Evolutionary conservation across 2,113 vertebrate species (phyloP), one percentile per base, ranked within the genome.

Genomic region (Ochotona princeps): DNA sequence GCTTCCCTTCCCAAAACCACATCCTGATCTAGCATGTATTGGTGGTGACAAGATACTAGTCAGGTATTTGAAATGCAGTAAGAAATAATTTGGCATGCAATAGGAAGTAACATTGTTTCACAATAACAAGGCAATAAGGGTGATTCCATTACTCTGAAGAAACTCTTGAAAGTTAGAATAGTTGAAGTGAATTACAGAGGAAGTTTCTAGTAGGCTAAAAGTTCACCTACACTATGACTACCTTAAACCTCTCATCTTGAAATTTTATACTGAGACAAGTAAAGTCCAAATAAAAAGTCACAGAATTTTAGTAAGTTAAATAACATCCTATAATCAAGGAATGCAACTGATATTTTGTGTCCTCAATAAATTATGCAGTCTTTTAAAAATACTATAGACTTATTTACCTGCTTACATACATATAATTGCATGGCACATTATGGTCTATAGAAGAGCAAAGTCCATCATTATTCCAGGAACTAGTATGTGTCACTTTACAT

Each of bases 391-490:
- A 17, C 17, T 74, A 51, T 60, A 82, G 65, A 82, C 44, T 60
- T 78, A 21, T 28, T 21, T 51, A 38, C 47, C 49, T 28, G 32
- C 61, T 94, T 79, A 67, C 30, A 73, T 17, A 85, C 30, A 32
- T 5, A 76, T 5, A 44, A 10, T 88, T 78, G 1, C 67, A 14
- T 49, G 26, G 61, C 47, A 90, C 57, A 32, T 90, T 3, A 5
- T 28, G 11, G 13, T 75, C 70, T 61, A 38, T n/a, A 74, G 84
- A 67, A 69, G 66, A 89, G 47, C 83, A 95, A 95, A 94, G 87
- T 96, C n/a, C 73, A 14, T 65, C 57, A 76, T 17, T 89, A 94
- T 86, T 95, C 60, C 75, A 80, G 83, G 54, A 93, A 87, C 38
- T 67, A n/a, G 28, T 80, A 7, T 87, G 78, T 80, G 61, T 80